Percentiles rank a stretch among this genome's conserved stretches.
These are phyloP conservation scores for Tamias sibiricus DNA, from an alignment of 2,113 vertebrate species.

Conservation along the genomic window DNA sequence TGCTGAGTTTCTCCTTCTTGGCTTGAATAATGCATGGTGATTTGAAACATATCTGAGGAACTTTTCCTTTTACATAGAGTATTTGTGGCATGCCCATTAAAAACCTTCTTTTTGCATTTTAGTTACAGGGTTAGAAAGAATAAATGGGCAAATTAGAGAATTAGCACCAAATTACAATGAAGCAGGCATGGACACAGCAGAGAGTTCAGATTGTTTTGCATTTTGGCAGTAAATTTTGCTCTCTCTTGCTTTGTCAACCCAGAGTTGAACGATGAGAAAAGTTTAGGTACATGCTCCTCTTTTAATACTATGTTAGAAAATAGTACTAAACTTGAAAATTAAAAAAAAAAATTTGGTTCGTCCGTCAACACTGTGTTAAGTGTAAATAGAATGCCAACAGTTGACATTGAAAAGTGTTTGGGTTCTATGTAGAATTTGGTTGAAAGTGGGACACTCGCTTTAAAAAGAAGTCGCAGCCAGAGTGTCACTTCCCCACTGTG, in stretches of 20 bases:
- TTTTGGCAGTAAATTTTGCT: not conserved
- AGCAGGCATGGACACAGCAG: not conserved
- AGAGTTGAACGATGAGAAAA: not conserved
- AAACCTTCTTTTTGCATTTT: conserved; percentile 62
- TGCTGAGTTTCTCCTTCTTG: not conserved
- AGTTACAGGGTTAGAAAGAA: conserved; percentile 58
- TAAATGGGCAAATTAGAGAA: conserved; percentile 60
- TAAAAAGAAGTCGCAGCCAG: not conserved
- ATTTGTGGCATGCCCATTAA: conserved; percentile 7
- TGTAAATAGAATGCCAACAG: not conserved
- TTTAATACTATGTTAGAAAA: not conserved
- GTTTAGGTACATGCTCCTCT: not conserved
- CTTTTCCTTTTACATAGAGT: conserved; percentile 40
- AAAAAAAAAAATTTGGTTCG: not conserved
- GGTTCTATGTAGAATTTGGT: not conserved
- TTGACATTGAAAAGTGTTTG: not conserved
- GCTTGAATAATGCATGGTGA: not conserved
- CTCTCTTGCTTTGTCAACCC: not conserved
- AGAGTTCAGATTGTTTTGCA: not conserved
- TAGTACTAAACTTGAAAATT: not conserved
- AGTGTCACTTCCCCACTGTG: not conserved
- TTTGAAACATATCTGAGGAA: conserved; percentile 53
- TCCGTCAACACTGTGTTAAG: not conserved
- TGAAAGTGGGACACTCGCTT: not conserved
- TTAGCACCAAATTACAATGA: conserved; percentile 47